Conservation (phyloP, 2,888 invertebrate species). For the Orthosia incerta region DNA sequence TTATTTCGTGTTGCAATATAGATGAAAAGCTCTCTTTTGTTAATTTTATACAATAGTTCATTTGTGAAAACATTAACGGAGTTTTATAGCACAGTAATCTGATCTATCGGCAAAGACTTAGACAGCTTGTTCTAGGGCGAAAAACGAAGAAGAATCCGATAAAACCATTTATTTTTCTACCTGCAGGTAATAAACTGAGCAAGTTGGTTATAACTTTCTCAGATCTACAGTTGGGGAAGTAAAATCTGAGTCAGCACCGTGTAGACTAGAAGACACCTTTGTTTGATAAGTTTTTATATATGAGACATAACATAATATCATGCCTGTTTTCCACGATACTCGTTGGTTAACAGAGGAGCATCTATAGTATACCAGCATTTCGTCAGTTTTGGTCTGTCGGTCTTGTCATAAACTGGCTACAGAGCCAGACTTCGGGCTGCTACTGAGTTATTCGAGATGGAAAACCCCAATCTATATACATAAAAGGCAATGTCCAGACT, state of each 20-base stretch:
- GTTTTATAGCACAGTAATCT: not conserved
- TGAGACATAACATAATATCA: too few species aligned
- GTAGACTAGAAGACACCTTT: not conserved
- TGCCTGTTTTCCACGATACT: too few species aligned
- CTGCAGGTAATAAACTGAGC: constrained; percentile 12
- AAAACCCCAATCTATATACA: too few species aligned
- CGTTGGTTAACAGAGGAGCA: too few species aligned
- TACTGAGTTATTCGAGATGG: too few species aligned
- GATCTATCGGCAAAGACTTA: not conserved
- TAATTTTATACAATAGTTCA: not conserved
- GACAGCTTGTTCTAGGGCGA: not conserved
- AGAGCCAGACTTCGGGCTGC: too few species aligned
- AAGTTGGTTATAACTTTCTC: constrained; percentile 18
- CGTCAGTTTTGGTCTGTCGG: too few species aligned
- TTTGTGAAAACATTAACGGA: not conserved
- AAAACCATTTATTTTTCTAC: constrained; percentile 8
- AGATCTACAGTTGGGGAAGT: not conserved
- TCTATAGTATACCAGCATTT: too few species aligned
- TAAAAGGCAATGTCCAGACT: too few species aligned
- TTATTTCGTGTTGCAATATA: constrained; percentile 11
- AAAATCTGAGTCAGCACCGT: not conserved
- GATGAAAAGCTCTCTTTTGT: constrained; percentile 5
- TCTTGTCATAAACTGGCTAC: too few species aligned
- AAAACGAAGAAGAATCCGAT: too few species aligned
- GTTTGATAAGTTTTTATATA: not conserved